These are phyloP conservation scores for Tetragnatha montana DNA, from an alignment of 2,888 invertebrate genomes.

Conservation along the genomic window DNA sequence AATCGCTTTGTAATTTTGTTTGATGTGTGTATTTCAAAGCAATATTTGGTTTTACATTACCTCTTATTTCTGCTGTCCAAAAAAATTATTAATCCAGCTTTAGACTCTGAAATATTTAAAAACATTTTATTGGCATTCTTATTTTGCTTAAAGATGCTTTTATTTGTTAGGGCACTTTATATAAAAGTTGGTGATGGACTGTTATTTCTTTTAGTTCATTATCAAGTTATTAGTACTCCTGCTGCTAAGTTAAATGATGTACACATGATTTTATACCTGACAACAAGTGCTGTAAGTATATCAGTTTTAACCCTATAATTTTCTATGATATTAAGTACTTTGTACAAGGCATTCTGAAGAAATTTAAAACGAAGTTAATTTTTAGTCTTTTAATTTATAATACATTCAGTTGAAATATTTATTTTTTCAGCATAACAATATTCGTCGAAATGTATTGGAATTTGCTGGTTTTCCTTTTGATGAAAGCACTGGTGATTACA, in stretches of 20 bases:
- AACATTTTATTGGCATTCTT: background rate
- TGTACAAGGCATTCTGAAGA: background rate
- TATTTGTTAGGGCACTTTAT: too few relatives aligned
- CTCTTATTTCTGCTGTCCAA: background rate
- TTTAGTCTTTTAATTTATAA: background rate
- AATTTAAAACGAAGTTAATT: background rate
- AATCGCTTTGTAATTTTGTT: background rate
- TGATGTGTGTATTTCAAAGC: background rate
- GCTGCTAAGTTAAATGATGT: conserved; percentile 64
- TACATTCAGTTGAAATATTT: background rate
- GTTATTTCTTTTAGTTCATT: conserved; percentile 53
- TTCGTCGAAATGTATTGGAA: conserved; percentile 60
- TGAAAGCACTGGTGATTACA: conserved; percentile 52
- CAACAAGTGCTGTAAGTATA: conserved; percentile 66
- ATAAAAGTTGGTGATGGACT: too few relatives aligned
- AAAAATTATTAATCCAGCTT: background rate
- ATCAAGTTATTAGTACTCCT: conserved; percentile 67
- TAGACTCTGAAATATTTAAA: background rate
- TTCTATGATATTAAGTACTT: background rate
- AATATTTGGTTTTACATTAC: background rate
- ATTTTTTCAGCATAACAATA: conserved; percentile 55
- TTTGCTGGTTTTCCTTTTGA: conserved; percentile 67
- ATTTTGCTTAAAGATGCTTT: too few relatives aligned
- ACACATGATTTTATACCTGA: conserved; percentile 65
- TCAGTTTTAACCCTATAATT: background rate